These are phyloP conservation scores for Peromyscus californicus DNA, from an alignment of 2,113 vertebrate genomes.

Conservation along the genomic window DNA sequence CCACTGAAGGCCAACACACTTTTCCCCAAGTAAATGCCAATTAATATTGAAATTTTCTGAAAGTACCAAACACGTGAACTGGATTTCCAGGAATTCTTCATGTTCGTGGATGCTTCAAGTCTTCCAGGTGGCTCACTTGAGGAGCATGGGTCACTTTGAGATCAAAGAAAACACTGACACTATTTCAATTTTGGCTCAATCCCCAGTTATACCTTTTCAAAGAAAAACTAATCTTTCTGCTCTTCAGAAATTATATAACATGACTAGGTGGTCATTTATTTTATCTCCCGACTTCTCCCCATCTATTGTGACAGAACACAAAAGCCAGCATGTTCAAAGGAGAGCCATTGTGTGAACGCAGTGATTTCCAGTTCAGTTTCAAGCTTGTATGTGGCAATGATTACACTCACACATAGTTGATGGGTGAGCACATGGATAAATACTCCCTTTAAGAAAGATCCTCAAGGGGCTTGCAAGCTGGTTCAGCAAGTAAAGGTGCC, in stretches of 20 bases:
- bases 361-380: not conserved
- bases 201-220: not conserved
- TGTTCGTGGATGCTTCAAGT: not conserved
- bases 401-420: not conserved
- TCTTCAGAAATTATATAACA: not conserved
- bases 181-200: not conserved
- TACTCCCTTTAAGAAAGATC: not conserved
- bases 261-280: not conserved
- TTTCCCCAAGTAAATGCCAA: constrained; percentile 77
- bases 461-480: not conserved
- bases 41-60: not conserved
- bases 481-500: not conserved
- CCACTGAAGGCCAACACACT: constrained; percentile 73
- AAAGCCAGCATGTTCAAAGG: not conserved
- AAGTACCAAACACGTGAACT: not conserved
- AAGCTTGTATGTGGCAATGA: rapidly evolving
- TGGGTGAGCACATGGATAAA: not conserved
- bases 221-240: not conserved
- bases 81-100: not conserved
- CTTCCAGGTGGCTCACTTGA: rapidly evolving
- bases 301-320: not conserved
- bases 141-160: not conserved
- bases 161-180: too few relatives aligned
- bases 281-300: not conserved
- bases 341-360: not conserved